These are phyloP conservation scores for Drosophila suzukii DNA, from an alignment of 1,140 invertebrate species.

Conservation along the genomic window DNA sequence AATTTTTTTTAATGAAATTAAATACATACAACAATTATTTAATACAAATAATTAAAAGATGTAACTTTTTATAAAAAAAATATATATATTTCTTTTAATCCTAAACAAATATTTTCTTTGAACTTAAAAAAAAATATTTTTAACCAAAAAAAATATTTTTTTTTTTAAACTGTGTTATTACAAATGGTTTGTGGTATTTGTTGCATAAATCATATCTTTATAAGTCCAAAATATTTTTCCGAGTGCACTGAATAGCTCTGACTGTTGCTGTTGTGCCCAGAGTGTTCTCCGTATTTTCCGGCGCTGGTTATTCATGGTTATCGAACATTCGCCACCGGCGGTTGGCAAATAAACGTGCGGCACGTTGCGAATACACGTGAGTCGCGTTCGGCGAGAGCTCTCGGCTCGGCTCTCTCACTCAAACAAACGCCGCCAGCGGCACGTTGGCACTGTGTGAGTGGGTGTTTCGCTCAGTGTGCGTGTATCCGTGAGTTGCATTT, in stretches of 20 bases:
- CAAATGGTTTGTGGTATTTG: neutral
- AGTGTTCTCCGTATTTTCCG: conserved; percentile 31
- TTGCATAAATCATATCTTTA: neutral
- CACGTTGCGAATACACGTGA: conserved; percentile 80
- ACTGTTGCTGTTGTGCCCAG: conserved; percentile 23
- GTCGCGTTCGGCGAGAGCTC: conserved; percentile 17
- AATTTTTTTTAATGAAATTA: no score
- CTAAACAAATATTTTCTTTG: no score
- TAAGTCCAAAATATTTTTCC: neutral
- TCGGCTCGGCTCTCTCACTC: conserved; percentile 7
- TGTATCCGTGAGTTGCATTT: conserved; percentile 38
- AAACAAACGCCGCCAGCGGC: conserved; percentile 19
- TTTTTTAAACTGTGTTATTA: neutral
- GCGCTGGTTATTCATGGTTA: conserved; percentile 51
- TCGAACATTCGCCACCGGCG: conserved; percentile 34
- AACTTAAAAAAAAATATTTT: no score
- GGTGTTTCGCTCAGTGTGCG: conserved; percentile 22
- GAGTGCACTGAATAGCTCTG: conserved; percentile 12
- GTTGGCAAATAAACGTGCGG: conserved; percentile 67
- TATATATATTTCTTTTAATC: no score
- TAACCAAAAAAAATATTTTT: no score
- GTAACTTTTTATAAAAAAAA: no score
- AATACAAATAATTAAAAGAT: no score
- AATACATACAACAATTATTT: no score
- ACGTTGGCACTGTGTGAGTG: conserved; percentile 28